Evolutionary conservation across 2,113 vertebrate species (phyloP).

Genomic region (Gadus macrocephalus): DNA sequence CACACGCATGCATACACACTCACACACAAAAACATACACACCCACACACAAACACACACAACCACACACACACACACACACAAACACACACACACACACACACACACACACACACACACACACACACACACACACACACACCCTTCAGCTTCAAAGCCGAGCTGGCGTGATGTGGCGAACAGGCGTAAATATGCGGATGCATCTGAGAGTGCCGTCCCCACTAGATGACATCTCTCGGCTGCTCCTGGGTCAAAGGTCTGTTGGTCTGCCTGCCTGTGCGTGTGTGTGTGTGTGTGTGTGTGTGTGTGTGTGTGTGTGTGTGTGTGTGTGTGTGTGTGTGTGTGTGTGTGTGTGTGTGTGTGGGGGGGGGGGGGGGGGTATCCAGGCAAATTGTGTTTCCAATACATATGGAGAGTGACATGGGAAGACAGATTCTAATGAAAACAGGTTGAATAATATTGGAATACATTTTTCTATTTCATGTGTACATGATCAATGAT

Average conservation of each 20-base stretch:
- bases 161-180: constrained; percentile 38
- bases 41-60: constrained; percentile 16
- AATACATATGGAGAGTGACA: no score
- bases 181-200: constrained; percentile 41
- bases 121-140: constrained; percentile 14
- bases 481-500: background rate
- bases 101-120: constrained; percentile 15
- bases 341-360: no score
- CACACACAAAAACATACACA: background rate
- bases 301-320: no score
- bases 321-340: no score
- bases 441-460: no score
- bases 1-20: no score
- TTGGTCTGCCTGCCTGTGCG: no score
- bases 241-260: constrained; percentile 31
- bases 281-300: no score
- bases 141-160: constrained; percentile 46
- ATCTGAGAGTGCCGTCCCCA: constrained; percentile 37
- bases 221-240: constrained; percentile 45
- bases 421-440: no score
- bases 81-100: constrained; percentile 15
- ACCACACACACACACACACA: background rate
- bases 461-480: no score
- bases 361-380: no score
- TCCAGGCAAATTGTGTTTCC: background rate